Evolutionary conservation across 2,888 invertebrate genomes (phyloP).

Genomic region (Pandemis corylana): DNA sequence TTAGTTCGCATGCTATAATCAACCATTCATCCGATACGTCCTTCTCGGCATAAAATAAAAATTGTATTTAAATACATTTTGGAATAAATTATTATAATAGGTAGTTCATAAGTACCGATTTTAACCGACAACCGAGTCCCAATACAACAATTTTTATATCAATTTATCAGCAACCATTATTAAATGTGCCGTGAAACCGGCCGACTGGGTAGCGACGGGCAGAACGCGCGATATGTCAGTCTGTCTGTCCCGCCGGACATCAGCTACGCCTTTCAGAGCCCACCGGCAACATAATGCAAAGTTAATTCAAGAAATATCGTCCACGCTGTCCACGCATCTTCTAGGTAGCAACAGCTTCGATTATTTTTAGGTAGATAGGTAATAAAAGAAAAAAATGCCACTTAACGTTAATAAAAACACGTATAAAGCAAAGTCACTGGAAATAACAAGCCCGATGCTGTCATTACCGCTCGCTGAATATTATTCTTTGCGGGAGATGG

Average conservation of each 20-base stretch:
- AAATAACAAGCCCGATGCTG: conserved; percentile 57
- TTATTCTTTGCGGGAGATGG: conserved; percentile 50
- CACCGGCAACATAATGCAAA: conserved; percentile 46
- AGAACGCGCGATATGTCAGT: conserved; percentile 49
- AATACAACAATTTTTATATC: conserved; percentile 35
- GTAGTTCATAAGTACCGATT: conserved; percentile 26
- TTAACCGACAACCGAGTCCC: conserved; percentile 21
- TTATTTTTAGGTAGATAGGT: conserved; percentile 3
- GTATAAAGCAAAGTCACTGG: conserved; percentile 55
- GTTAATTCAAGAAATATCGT: conserved; percentile 24
- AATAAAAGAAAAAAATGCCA: conserved; percentile 18
- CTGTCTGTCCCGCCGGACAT: conserved; percentile 50
- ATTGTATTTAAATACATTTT: conserved; percentile 28
- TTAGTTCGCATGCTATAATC: conserved; percentile 1
- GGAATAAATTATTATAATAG: conserved; percentile 35
- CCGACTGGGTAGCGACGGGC: conserved; percentile 49
- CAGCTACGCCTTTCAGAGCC: conserved; percentile 59
- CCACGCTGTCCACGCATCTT: conserved; percentile 1
- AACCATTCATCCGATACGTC: conserved; percentile 19
- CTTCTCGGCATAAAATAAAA: conserved; percentile 1
- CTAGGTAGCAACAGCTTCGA: neutral
- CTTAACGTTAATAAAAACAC: conserved; percentile 42
- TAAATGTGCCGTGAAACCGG: conserved; percentile 37
- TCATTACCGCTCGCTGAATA: conserved; percentile 56
- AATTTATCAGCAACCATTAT: conserved; percentile 39